phyloP scores from a whole-genome alignment of 2,113 vertebrate species.

The Rattus rattus region DNA sequence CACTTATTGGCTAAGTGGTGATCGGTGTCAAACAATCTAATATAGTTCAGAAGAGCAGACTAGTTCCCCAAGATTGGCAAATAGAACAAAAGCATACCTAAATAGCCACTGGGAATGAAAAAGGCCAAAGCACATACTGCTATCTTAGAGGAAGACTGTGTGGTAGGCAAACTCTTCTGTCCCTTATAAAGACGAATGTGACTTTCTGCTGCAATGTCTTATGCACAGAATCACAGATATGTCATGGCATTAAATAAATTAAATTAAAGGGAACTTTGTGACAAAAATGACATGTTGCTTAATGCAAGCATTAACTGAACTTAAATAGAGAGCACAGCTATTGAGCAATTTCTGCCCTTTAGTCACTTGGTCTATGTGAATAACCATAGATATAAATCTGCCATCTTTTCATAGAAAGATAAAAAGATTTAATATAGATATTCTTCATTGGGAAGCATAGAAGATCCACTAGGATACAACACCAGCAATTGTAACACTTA shows the following conservation, averaged over 20 bases:
- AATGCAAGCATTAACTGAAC: conserved; percentile 62
- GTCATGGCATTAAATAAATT: conserved; percentile 2
- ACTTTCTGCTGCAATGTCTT: conserved; percentile 24
- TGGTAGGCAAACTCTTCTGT: background rate
- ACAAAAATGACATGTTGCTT: conserved; percentile 51
- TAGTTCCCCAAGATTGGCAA: background rate
- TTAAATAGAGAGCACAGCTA: conserved; percentile 65
- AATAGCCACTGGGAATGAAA: background rate
- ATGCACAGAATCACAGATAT: conserved; percentile 34
- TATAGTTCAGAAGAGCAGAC: background rate
- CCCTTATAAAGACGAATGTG: background rate
- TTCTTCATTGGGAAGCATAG: conserved; percentile 11
- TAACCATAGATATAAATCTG: background rate
- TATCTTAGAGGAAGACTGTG: background rate
- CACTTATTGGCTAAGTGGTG: background rate
- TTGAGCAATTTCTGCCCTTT: conserved; percentile 46
- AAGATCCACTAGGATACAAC: background rate
- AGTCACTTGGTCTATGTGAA: background rate
- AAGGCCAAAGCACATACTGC: background rate
- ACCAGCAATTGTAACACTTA: background rate
- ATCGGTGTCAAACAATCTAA: background rate
- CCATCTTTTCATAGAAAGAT: conserved; percentile 34
- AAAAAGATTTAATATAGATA: conserved; percentile 11
- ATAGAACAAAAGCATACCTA: background rate
- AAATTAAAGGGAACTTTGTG: conserved; percentile 31